Base-by-base conservation (phyloP, 2,888 invertebrate genomes). In the Agrypnus murinus region DNA sequence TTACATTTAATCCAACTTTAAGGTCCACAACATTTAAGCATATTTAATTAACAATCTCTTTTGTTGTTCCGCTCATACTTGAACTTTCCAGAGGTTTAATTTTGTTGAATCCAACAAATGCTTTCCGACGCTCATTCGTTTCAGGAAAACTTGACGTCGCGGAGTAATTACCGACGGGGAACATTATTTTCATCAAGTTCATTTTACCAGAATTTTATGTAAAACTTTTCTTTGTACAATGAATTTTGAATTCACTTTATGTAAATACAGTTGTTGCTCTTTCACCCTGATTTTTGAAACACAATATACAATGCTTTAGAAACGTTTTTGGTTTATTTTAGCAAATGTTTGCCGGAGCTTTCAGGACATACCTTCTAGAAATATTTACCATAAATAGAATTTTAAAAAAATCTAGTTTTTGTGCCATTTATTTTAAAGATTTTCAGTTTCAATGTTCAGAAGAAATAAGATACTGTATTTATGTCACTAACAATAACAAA, bases 21-120 rank as follows among this genome's bases (percentile, higher is more conserved):
- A 43, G 43, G 43, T 14, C 14, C 43, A 43, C 43, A 43, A 43
- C 43, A 43, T 43, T 15, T 43, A 43, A 12, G 43, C 43, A 43
- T 43, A 43, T 43, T 43, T 43, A 43, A 43, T 15, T 14, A 43
- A 43, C 43, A 43, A 14, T 43, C 43, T 43, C 14, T 15, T 43
- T 43, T 43, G 43, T 43, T 43, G 43, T 15, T 15, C 15, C 10
- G 43, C 14, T 43, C 43, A 43, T 14, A 43, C 15, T 43, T 15
- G 6, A 43, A 15, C 15, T 43, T 43, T 14, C 43, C 43, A 15
- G 25, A 25, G 15, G 43, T 43, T 43, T 14, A 43, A 43, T 43
- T 43, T 43, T 7, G 15, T 43, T 43, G 15, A 14, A 43, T 43
- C 43, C 43, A 14, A 14, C 5, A 43, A 43, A 43, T 43, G 43